A percentile compares a stretch with the other conserved stretches of the same genome.
Conservation (phyloP, 2,797 vertebrate species). For the Rhinophrynus dorsalis region DNA sequence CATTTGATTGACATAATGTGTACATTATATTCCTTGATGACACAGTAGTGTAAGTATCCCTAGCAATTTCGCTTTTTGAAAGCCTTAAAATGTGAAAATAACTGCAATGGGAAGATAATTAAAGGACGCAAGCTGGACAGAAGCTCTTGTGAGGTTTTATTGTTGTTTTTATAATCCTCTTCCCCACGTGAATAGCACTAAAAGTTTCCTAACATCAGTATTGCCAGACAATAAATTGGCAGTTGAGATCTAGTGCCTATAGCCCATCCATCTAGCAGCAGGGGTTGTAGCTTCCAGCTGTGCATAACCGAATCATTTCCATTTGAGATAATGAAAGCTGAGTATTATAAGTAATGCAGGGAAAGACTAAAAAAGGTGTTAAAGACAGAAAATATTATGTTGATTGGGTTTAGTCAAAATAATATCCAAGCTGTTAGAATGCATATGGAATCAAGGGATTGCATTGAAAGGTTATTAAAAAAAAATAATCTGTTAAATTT, state of each 20-base stretch:
- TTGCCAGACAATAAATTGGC: slow-evolving; percentile 56
- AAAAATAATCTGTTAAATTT: slow-evolving; percentile 33
- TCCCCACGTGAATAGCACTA: slow-evolving; percentile 38
- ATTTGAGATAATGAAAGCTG: slow-evolving; percentile 65
- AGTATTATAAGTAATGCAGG: slow-evolving; percentile 55
- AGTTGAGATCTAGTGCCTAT: slow-evolving; percentile 52
- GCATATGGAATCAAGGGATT: slow-evolving; percentile 29
- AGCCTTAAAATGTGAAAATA: slow-evolving; percentile 32
- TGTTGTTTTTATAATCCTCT: slow-evolving; percentile 29
- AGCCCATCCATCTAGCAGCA: slow-evolving; percentile 64
- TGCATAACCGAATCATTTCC: slow-evolving; percentile 62
- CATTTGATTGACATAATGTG: slow-evolving; percentile 13
- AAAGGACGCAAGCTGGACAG: slow-evolving; percentile 33
- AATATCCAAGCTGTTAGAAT: slow-evolving; percentile 14
- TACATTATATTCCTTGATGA: slow-evolving; percentile 1
- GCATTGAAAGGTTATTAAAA: slow-evolving; percentile 15
- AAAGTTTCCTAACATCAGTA: slow-evolving; percentile 53
- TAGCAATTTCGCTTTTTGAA: slow-evolving; percentile 6
- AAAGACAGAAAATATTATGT: slow-evolving; percentile 57
- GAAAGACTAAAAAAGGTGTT: slow-evolving; percentile 58
- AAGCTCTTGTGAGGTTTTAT: slow-evolving; percentile 24
- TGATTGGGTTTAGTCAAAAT: slow-evolving; percentile 52
- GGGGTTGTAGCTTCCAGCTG: slow-evolving; percentile 57
- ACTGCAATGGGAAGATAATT: slow-evolving; percentile 35
- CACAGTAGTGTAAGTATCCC: neutral